These are phyloP conservation scores for Spea hammondii DNA, from an alignment of 2,797 vertebrate species.

Conservation along the genomic window DNA sequence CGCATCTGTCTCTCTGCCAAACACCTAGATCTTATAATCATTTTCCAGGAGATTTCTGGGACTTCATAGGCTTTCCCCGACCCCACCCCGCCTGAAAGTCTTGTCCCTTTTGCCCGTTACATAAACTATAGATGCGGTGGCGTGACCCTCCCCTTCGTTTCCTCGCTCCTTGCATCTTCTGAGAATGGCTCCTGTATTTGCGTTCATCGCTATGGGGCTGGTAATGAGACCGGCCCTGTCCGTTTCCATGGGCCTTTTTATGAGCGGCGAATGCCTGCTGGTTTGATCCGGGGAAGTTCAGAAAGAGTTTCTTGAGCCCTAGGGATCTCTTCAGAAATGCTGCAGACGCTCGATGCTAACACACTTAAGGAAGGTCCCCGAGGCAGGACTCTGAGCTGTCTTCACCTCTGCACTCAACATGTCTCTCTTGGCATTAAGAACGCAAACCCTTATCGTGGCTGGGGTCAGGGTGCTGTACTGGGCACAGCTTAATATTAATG, in stretches of 20 bases:
- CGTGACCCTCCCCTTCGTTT: slow-evolving; percentile 25
- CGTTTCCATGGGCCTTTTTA: slow-evolving; percentile 4
- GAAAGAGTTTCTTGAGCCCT: slow-evolving; percentile 11
- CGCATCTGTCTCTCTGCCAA: background rate
- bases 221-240: slow-evolving; percentile 35
- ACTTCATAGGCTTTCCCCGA: slow-evolving; percentile 14
- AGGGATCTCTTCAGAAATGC: slow-evolving; percentile 19
- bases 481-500: background rate
- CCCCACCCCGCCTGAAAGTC: background rate
- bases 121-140: slow-evolving; percentile 22
- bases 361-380: slow-evolving; percentile 12
- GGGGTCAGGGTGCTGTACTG: background rate
- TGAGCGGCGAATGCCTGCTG: slow-evolving; percentile 20
- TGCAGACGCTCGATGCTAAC: slow-evolving; percentile 12
- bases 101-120: slow-evolving; percentile 25
- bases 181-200: background rate
- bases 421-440: background rate
- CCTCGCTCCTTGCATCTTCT: slow-evolving; percentile 14
- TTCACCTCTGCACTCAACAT: background rate
- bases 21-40: slow-evolving; percentile 21
- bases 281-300: slow-evolving; percentile 35
- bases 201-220: slow-evolving; percentile 2
- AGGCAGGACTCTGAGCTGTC: slow-evolving; percentile 25
- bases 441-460: background rate
- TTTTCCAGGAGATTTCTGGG: slow-evolving; percentile 29